Percentiles rank a stretch among this genome's conserved stretches.
phyloP scores from a whole-genome alignment of 2,797 vertebrate species.

The Coranthus polyacanthus region DNA sequence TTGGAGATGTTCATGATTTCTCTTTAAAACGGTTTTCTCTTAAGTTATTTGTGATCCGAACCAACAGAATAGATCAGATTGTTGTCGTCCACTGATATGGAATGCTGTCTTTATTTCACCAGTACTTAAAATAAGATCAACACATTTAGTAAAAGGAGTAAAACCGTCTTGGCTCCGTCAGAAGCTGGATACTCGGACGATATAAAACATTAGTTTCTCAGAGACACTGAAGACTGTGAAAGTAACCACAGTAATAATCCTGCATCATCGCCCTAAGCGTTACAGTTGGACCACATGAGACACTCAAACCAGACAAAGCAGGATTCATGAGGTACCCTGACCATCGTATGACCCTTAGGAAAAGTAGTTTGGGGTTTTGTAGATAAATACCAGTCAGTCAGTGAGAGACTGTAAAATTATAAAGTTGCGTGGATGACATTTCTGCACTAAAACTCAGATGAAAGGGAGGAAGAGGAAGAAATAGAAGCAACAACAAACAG shows the following conservation, averaged over 20 bases:
- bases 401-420: not conserved
- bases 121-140: no score
- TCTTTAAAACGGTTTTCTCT: no score
- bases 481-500: constrained; percentile 53
- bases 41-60: no score
- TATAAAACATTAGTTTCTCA: not conserved
- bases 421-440: constrained; percentile 13
- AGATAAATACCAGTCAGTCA: constrained; percentile 12
- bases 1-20: no score
- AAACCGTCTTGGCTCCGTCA: no score
- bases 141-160: no score
- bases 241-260: constrained; percentile 28
- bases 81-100: no score
- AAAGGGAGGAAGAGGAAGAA: constrained; percentile 33
- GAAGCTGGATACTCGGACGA: no score
- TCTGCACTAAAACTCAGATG: constrained; percentile 15
- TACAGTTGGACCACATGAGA: constrained; percentile 27
- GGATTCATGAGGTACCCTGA: not conserved
- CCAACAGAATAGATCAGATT: no score
- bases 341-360: constrained; percentile 7
- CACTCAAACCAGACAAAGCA: constrained; percentile 10
- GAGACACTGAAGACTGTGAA: constrained; percentile 9
- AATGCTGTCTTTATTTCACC: no score
- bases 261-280: constrained; percentile 14
- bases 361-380: constrained; percentile 3